Evolutionary conservation across 2,797 vertebrate species (phyloP), one percentile per base, ranked within the genome.

Genomic region (Tokudaia tokunoshimensis): DNA sequence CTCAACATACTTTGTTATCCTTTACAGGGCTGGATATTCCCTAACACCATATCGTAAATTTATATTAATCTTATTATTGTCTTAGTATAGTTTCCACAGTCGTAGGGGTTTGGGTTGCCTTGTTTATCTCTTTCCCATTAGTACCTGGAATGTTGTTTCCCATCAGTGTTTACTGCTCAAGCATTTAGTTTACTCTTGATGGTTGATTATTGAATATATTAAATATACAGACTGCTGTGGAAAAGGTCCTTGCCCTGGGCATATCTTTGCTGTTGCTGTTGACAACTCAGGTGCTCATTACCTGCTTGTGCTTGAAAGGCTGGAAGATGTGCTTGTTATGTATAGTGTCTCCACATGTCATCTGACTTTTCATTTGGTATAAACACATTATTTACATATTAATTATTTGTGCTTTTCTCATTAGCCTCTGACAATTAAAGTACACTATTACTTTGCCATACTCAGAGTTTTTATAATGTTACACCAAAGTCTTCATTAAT

Each of bases 401-500:
- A 96, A 97, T 96, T 95, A 37, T 96, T 96, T 95, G 75, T 95
- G 94, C 75, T 91, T 97, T 95, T 91, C 97, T 97, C 80, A 90
- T 97, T 97, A 96, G 92, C 76, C 89, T 26, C 37, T 94, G 96
- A 96, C 91, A 95, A 93, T 97, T 97, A 95, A 96, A 96, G 89
- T 41, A 95, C 75, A 96, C 82, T 59, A 95, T 96, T 96, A 96
- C 22, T 91, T 89, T 94, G 91, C 19, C 41, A 81, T 67, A 93
- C n/a, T 91, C 29, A 84, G 94, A 85, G 76, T 96, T 95, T 96
- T 97, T 96, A 96, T 97, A 97, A 96, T 97, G 95, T 97, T 95
- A 92, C 95, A 96, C 96, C 88, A 95, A 96, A 95, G 82, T 95
- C 97, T 96, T 82, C 75, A 94, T 97, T 95, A 95, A 95, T 97